Conservation (phyloP, 2,888 invertebrate genomes). For the Protophormia terraenovae region DNA sequence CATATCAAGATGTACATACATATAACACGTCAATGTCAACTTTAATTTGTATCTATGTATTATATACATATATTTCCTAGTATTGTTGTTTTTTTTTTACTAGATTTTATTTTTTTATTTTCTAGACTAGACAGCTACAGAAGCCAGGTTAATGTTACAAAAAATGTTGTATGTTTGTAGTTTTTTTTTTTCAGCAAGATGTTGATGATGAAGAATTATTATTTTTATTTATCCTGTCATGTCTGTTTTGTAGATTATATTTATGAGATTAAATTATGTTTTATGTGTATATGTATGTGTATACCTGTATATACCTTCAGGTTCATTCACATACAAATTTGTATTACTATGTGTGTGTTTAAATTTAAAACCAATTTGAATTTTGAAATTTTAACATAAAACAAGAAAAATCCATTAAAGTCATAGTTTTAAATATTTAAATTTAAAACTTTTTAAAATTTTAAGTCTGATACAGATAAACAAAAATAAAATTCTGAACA, state of each 20-base stretch:
- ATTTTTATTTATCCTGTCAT: slow-evolving; percentile 39
- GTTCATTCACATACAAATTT: too few relatives aligned
- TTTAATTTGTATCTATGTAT: slow-evolving; percentile 58
- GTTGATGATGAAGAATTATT: not conserved
- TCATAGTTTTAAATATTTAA: too few relatives aligned
- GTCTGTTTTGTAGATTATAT: slow-evolving; percentile 34
- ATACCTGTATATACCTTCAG: not conserved
- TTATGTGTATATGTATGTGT: not conserved
- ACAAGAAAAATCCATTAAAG: too few relatives aligned
- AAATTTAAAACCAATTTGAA: too few relatives aligned
- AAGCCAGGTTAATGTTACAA: slow-evolving; percentile 34
- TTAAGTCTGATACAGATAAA: too few relatives aligned
- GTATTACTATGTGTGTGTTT: not conserved
- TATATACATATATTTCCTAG: not conserved
- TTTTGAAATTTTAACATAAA: too few relatives aligned
- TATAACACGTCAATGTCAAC: slow-evolving; percentile 46
- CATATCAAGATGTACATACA: not conserved
- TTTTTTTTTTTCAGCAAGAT: not conserved
- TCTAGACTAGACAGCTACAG: not conserved
- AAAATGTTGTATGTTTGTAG: not conserved
- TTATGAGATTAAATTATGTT: slow-evolving; percentile 32
- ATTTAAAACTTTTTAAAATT: too few relatives aligned
- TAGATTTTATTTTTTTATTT: not conserved
- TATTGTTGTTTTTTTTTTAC: not conserved
- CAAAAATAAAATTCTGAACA: too few relatives aligned